These are phyloP conservation scores for Steinernema khuongi DNA, from an alignment of 1,140 invertebrate species.

Conservation along the genomic window DNA sequence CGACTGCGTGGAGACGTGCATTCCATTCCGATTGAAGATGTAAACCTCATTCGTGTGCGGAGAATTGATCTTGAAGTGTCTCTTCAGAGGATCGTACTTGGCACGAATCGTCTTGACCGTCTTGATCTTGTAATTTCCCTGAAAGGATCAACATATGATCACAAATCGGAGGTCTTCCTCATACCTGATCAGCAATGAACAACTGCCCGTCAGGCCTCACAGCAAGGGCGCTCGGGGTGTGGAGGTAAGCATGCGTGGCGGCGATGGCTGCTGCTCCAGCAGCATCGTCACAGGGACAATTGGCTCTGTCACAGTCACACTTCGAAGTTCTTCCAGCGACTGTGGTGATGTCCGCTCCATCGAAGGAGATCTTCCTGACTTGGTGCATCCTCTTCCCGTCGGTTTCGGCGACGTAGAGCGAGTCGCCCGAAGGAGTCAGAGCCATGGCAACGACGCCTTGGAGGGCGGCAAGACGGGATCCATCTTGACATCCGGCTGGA, in stretches of 20 bases:
- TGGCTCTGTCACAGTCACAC: neutral
- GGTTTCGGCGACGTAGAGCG: constrained; percentile 10
- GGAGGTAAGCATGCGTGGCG: neutral
- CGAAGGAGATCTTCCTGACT: neutral
- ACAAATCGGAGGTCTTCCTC: neutral
- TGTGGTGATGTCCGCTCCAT: neutral
- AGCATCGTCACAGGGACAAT: constrained; percentile 10
- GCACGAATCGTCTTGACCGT: neutral
- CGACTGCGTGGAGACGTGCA: constrained; percentile 1
- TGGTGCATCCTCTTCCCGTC: constrained; percentile 17
- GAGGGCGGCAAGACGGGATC: neutral
- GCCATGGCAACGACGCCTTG: neutral
- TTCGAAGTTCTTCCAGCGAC: constrained; percentile 12
- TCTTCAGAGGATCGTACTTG: neutral
- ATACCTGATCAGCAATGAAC: constrained; percentile 14
- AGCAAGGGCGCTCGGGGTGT: constrained; percentile 2
- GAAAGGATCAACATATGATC: neutral
- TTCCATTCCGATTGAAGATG: constrained; percentile 12
- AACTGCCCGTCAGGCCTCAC: constrained; percentile 8
- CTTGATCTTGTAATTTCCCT: constrained; percentile 20
- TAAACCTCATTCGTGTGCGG: constrained; percentile 14
- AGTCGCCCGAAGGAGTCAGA: neutral
- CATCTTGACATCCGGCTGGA: neutral
- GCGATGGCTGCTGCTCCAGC: neutral
- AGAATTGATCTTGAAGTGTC: neutral